phyloP scores from a whole-genome alignment of 2,888 invertebrate genomes.

The Cylindroiulus punctatus region DNA sequence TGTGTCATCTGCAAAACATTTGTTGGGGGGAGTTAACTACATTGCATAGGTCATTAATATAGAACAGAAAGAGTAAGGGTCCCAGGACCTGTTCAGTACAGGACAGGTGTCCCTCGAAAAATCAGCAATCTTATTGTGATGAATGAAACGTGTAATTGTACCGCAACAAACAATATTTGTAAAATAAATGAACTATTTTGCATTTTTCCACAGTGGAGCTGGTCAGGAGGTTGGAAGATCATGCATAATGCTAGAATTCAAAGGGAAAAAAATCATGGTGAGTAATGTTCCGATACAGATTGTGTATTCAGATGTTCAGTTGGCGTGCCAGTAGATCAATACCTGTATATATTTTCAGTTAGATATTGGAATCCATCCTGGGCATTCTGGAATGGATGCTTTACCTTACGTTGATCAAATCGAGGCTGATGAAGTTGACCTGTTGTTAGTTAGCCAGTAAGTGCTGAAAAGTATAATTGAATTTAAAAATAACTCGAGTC shows the following conservation, averaged over 20 bases:
- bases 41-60: no score
- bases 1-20: no score
- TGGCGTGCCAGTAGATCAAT: neutral
- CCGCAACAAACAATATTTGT: neutral
- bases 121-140: no score
- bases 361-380: constrained; percentile 99
- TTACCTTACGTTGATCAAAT: constrained; percentile 97
- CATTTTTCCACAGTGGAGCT: constrained; percentile 73
- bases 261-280: constrained; percentile 98
- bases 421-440: constrained; percentile 96
- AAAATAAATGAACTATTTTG: constrained; percentile 24
- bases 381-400: constrained; percentile 95
- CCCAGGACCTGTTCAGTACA: no score
- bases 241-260: constrained; percentile 97
- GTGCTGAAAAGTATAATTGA: constrained; percentile 62
- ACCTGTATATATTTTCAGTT: constrained; percentile 69
- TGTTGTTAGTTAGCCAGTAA: constrained; percentile 93
- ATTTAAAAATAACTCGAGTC: neutral
- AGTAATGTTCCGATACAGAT: neutral
- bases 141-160: no score
- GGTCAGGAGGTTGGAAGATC: constrained; percentile 99
- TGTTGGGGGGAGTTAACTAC: no score
- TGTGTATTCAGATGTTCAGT: neutral
- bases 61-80: no score
- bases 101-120: no score